Evolutionary conservation across 1,140 invertebrate species (phyloP).

Genomic region (Drosophila willistoni): DNA sequence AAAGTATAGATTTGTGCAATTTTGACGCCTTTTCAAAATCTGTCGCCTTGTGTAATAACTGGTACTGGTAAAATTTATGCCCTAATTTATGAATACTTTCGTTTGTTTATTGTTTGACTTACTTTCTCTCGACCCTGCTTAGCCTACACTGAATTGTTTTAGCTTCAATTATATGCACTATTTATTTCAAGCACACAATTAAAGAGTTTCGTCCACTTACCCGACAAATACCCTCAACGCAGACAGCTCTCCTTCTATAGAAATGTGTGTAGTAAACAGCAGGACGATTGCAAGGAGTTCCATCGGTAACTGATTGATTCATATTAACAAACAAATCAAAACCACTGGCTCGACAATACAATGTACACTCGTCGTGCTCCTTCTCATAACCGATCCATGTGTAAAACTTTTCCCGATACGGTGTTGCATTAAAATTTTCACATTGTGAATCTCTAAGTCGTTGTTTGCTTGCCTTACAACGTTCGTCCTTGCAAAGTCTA

Average conservation of each 20-base stretch:
- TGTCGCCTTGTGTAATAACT: too few relatives aligned
- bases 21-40: too few relatives aligned
- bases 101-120: too few relatives aligned
- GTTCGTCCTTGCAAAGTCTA: conserved; percentile 89
- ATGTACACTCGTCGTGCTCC: conserved; percentile 86
- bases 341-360: conserved; percentile 92
- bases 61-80: too few relatives aligned
- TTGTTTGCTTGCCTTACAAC: conserved; percentile 75
- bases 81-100: too few relatives aligned
- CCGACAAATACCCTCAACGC: conserved; percentile 93
- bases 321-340: conserved; percentile 93
- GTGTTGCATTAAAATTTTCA: conserved; percentile 90
- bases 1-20: too few relatives aligned
- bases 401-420: conserved; percentile 90
- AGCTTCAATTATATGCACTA: too few relatives aligned
- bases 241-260: conserved; percentile 86
- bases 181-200: too few relatives aligned
- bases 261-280: conserved; percentile 83
- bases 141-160: too few relatives aligned
- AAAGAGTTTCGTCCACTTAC: conserved; percentile 84
- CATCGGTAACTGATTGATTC: conserved; percentile 91
- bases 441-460: conserved; percentile 60
- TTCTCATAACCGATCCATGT: conserved; percentile 93
- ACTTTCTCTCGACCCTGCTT: too few relatives aligned
- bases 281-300: conserved; percentile 89